A percentile compares a stretch with the other conserved stretches of the same genome.
Evolutionary conservation across 2,797 vertebrate species (phyloP).

Genomic region (Danio tinwini): DNA sequence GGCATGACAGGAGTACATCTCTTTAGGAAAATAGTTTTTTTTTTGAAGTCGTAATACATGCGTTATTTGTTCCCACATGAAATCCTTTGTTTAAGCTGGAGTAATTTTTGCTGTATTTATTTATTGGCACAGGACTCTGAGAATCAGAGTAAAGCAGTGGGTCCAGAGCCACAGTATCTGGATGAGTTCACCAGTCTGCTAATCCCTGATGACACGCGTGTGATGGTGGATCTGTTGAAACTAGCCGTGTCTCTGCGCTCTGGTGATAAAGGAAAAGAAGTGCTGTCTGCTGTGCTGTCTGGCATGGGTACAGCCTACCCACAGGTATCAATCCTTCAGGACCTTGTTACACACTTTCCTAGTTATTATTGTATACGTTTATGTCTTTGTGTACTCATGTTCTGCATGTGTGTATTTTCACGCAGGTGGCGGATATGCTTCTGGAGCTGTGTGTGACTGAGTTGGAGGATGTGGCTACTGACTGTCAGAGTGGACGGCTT

Average conservation of each 20-base stretch:
- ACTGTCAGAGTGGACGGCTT: slow-evolving; percentile 95
- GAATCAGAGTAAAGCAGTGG: slow-evolving; percentile 89
- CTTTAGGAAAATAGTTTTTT: too few species aligned
- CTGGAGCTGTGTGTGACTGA: slow-evolving; percentile 97
- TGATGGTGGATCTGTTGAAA: slow-evolving; percentile 96
- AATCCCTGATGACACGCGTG: slow-evolving; percentile 92
- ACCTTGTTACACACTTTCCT: not conserved
- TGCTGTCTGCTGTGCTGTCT: slow-evolving; percentile 93
- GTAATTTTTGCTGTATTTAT: not conserved
- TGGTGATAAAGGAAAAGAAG: slow-evolving; percentile 92
- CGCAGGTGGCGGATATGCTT: slow-evolving; percentile 96
- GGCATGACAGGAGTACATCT: too few species aligned
- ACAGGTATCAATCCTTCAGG: slow-evolving; percentile 80
- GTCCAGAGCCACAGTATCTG: slow-evolving; percentile 93
- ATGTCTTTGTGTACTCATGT: not conserved
- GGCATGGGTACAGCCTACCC: slow-evolving; percentile 98
- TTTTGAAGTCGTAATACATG: too few species aligned
- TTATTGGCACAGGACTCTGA: slow-evolving; percentile 87
- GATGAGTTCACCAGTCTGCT: slow-evolving; percentile 96
- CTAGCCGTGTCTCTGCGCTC: slow-evolving; percentile 92
- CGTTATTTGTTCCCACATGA: too few species aligned
- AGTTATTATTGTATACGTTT: not conserved
- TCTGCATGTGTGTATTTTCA: not conserved
- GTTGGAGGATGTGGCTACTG: slow-evolving; percentile 96
- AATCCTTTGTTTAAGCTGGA: not conserved